phyloP scores from a whole-genome alignment of 2,113 vertebrate species.

The Pelodiscus sinensis region DNA sequence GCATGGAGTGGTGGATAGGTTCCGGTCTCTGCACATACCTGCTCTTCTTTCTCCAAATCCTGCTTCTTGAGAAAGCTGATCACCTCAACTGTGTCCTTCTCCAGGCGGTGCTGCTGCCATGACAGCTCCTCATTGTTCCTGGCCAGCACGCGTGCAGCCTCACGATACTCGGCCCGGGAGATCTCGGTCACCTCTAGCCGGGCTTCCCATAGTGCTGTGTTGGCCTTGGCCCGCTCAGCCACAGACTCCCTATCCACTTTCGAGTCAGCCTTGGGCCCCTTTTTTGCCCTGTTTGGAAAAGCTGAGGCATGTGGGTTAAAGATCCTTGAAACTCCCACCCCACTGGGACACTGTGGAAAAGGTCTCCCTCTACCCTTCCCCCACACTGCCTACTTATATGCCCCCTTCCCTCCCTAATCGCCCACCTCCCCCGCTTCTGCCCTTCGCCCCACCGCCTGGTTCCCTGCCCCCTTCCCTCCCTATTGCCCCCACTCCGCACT shows the following conservation, averaged over 20 bases:
- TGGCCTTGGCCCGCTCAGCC: slow-evolving; percentile 80
- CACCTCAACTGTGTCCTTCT: slow-evolving; percentile 78
- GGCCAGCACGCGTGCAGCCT: slow-evolving; percentile 75
- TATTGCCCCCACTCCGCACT: background rate
- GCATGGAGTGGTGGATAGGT: too few species aligned
- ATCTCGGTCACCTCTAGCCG: slow-evolving; percentile 78
- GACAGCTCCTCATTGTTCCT: slow-evolving; percentile 80
- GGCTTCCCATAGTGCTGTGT: slow-evolving; percentile 83
- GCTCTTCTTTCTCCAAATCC: slow-evolving; percentile 78
- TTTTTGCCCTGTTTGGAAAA: slow-evolving; percentile 70
- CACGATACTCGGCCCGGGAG: slow-evolving; percentile 78
- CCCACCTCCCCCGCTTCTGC: background rate
- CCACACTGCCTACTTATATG: background rate
- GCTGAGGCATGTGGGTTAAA: background rate
- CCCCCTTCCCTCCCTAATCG: slow-evolving; percentile 16
- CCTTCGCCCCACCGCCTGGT: background rate
- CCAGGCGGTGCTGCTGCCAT: slow-evolving; percentile 76
- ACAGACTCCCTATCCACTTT: slow-evolving; percentile 75
- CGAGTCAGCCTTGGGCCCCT: slow-evolving; percentile 65
- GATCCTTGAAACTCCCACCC: background rate
- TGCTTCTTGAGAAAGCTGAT: slow-evolving; percentile 74
- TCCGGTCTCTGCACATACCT: slow-evolving; percentile 66
- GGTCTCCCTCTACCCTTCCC: background rate
- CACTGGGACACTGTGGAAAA: background rate
- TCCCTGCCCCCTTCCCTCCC: background rate